Evolutionary conservation across 2,113 vertebrate genomes (phyloP), one percentile per base, ranked within the genome.

Genomic region (Struthidea cinerea): DNA sequence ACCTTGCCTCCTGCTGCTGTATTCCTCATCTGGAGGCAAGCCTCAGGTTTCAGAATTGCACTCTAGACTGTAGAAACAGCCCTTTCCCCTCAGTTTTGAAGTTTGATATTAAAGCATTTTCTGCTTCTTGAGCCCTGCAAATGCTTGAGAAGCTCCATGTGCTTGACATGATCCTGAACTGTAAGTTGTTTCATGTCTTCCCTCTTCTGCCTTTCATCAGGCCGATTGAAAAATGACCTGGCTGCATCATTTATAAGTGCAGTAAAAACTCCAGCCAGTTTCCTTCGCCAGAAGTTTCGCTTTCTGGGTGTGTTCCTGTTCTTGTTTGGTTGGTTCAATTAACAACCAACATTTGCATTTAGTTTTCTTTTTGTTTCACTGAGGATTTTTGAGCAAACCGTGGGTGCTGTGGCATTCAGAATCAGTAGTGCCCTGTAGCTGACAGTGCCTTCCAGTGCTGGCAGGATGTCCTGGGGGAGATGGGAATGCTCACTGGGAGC

Each of bases 281-380:
- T 91, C 44, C 81, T 79, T 82, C 57, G 87, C 89, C 84, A 82
- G 91, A 91, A 96, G 81, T 95, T 96, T 96, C 0, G 1, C 90
- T 91, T 94, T 92, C 70, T 90, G 92, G 81, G 85, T 80, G 92
- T 94, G 83, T 88, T 95, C 75, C 41, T 94, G 71, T 87, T 91
- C 67, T 57, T 65, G 57, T 85, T 95, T 93, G 60, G 63, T 87
- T 85, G 47, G 71, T 86, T 94, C 64, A 52, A 8, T 61, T 96
- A 83, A 67, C 11, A 8, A 59, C 27, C n/a, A 63, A 23, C 63
- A 67, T 61, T 57, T 80, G 30, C 67, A 67, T 88, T 68, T 87
- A 1, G 2, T 63, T 78, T 94, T 70, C n/a, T 64, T 84, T 68
- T 73, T 71, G 46, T 87, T 85, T 78, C 57, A 30, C 30, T 26